A percentile compares a stretch with the other conserved stretches of the same genome.
Conservation (phyloP, 1,140 invertebrate species). For the Drepana arcuata region DNA sequence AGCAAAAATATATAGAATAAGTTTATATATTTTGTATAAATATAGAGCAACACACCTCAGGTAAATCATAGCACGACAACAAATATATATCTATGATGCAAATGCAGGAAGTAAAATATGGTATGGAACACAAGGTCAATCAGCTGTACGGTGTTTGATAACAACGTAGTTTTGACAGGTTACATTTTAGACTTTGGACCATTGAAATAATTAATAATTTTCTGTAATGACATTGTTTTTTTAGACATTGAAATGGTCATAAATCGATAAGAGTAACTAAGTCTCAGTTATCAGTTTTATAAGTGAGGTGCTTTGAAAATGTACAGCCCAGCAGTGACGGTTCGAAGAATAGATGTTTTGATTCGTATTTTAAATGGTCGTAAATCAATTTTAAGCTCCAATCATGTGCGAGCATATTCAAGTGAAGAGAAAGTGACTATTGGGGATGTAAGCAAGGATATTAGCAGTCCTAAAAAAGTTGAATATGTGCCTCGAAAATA, state of each 20-base stretch:
- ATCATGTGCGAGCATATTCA: constrained; percentile 60
- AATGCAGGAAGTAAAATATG: constrained; percentile 2
- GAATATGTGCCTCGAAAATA: constrained; percentile 90
- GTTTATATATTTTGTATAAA: too few species aligned
- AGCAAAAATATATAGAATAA: too few species aligned
- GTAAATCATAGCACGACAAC: too few species aligned
- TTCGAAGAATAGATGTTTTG: constrained; percentile 62
- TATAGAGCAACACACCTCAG: too few species aligned
- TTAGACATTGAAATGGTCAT: not conserved
- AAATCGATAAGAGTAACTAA: too few species aligned
- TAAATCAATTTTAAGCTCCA: constrained; percentile 39
- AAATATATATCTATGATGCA: too few species aligned
- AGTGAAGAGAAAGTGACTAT: constrained; percentile 77
- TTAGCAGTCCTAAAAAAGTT: constrained; percentile 76
- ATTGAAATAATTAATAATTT: not conserved
- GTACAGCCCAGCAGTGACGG: constrained; percentile 51
- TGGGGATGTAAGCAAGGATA: constrained; percentile 80
- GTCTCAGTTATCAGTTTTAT: too few species aligned
- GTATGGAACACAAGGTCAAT: constrained; percentile 5
- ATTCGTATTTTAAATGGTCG: constrained; percentile 57
- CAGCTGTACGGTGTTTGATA: constrained; percentile 26
- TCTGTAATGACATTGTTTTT: not conserved
- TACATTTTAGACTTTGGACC: constrained; percentile 27
- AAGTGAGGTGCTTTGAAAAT: too few species aligned
- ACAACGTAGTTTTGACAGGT: constrained; percentile 14